These are phyloP conservation scores for Galeruca laticollis DNA, from an alignment of 2,888 invertebrate genomes.

Conservation along the genomic window DNA sequence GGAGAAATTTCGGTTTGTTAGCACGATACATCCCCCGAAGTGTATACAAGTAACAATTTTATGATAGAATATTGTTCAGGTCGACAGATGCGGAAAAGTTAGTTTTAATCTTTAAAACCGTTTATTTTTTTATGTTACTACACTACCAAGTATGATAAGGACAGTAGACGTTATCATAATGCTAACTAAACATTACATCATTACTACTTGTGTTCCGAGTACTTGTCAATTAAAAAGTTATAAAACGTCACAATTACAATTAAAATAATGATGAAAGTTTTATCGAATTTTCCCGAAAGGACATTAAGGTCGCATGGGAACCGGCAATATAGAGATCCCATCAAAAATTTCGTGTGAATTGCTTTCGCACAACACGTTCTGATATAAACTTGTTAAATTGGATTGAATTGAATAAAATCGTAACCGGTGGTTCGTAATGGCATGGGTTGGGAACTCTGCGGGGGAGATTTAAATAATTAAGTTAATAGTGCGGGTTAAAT, in stretches of 20 bases:
- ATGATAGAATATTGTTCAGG: too few species aligned
- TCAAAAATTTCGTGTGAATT: slow-evolving; percentile 49
- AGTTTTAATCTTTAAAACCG: too few species aligned
- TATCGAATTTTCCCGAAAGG: neutral
- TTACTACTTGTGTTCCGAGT: neutral
- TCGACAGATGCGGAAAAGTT: too few species aligned
- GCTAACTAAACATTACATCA: too few species aligned
- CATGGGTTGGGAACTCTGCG: neutral
- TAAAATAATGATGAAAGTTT: neutral
- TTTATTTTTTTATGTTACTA: too few species aligned
- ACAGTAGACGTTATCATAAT: too few species aligned
- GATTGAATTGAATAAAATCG: slow-evolving; percentile 43
- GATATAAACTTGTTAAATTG: slow-evolving; percentile 49
- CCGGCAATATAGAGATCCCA: slow-evolving; percentile 41
- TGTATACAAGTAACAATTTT: too few species aligned
- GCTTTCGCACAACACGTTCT: slow-evolving; percentile 48
- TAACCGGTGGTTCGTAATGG: slow-evolving; percentile 32
- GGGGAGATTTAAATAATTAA: neutral
- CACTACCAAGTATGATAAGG: too few species aligned
- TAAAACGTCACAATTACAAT: neutral
- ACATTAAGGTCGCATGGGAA: slow-evolving; percentile 36
- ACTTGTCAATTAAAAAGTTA: neutral
- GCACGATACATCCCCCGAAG: too few species aligned
- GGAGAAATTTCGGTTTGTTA: too few species aligned
- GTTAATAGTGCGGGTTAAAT: neutral